These are phyloP conservation scores for Baronia brevicornis DNA, from an alignment of 2,888 invertebrate species.

Conservation along the genomic window DNA sequence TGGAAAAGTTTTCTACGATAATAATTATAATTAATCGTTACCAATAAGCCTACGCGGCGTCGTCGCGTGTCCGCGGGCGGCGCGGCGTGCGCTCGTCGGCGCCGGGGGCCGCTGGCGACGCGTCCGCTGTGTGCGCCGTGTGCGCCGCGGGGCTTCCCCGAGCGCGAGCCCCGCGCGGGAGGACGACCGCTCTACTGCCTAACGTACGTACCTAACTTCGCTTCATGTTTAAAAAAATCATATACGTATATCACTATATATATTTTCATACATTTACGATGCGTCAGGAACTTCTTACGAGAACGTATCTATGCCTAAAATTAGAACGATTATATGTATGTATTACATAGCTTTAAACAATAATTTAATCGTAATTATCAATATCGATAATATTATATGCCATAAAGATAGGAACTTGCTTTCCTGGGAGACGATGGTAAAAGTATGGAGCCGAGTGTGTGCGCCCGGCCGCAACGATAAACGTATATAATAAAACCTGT, in stretches of 20 bases:
- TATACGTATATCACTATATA: conserved; percentile 75
- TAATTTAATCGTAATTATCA: conserved; percentile 77
- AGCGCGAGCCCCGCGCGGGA: conserved; percentile 49
- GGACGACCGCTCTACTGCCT: conserved; percentile 73
- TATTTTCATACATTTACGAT: conserved; percentile 76
- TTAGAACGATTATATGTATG: conserved; percentile 77
- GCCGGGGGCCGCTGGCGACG: conserved; percentile 25
- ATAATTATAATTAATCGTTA: conserved; percentile 73
- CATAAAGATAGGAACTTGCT: conserved; percentile 78
- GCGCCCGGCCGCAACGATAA: conserved; percentile 69
- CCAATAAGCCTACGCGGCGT: conserved; percentile 73
- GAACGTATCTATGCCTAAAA: conserved; percentile 76
- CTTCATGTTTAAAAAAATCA: conserved; percentile 74
- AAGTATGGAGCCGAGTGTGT: conserved; percentile 55
- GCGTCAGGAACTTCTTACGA: conserved; percentile 77
- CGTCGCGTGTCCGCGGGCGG: conserved; percentile 66
- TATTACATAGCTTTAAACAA: conserved; percentile 78
- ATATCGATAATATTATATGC: conserved; percentile 78
- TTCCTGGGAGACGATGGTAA: conserved; percentile 75
- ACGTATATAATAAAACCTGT: conserved; percentile 74
- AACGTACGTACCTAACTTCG: conserved; percentile 73
- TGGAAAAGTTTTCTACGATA: conserved; percentile 76
- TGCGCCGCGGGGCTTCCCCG: conserved; percentile 13
- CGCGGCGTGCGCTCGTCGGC: no score
- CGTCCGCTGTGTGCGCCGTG: conserved; percentile 21